Conservation (phyloP, 2,113 vertebrate genomes). For the Cottus gobio region DNA sequence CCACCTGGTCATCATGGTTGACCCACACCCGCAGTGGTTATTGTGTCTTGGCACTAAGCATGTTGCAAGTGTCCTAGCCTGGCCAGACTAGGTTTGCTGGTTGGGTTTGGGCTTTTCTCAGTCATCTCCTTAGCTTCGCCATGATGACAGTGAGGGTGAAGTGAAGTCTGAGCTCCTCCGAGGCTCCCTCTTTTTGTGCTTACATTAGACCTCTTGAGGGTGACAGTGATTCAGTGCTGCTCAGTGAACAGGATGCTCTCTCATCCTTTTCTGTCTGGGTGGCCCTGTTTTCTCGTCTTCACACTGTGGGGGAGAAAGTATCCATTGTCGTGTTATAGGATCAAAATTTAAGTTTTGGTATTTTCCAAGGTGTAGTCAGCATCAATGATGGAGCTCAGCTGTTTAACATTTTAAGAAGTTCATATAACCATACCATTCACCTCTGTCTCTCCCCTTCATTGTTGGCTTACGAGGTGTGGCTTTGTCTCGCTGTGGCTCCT, state of each 20-base stretch:
- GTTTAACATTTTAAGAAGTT: background rate
- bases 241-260: conserved; percentile 8
- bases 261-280: conserved; percentile 24
- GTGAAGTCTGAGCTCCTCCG: background rate
- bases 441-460: background rate
- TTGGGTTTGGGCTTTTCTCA: background rate
- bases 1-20: conserved; percentile 17
- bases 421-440: background rate
- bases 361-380: background rate
- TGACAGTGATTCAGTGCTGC: conserved; percentile 35
- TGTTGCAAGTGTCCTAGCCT: background rate
- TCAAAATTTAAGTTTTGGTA: background rate
- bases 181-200: conserved; percentile 13
- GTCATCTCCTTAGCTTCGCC: background rate
- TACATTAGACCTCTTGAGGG: conserved; percentile 22
- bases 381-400: background rate
- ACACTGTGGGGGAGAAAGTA: background rate
- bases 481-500: background rate
- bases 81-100: background rate
- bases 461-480: background rate
- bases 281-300: background rate
- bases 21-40: conserved; percentile 15
- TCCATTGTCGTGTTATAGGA: background rate
- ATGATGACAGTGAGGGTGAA: conserved; percentile 8
- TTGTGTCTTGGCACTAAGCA: conserved; percentile 12